A percentile compares a stretch with the other conserved stretches of the same genome.
Conservation (phyloP, 2,797 vertebrate genomes). For the Phoeniculus purpureus region DNA sequence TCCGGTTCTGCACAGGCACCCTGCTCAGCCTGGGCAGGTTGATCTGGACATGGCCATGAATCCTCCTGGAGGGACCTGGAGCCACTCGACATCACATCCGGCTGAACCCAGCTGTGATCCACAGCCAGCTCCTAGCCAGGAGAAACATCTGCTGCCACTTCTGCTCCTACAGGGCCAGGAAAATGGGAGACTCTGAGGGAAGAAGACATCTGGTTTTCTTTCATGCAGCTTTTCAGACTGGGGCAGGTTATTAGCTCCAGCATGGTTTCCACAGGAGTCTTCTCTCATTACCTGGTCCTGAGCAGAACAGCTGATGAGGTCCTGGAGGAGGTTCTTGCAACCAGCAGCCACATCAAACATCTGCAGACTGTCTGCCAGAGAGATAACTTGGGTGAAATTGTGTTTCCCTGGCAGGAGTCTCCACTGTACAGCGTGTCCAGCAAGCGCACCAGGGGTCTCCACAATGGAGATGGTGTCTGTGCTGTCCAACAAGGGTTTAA, state of each 20-base stretch:
- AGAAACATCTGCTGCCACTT: neutral
- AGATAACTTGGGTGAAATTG: conserved; percentile 85
- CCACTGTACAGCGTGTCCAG: conserved; percentile 89
- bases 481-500: conserved; percentile 84
- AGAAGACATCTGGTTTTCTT: neutral
- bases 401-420: conserved; percentile 87
- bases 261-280: neutral
- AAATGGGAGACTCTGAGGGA: neutral
- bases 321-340: conserved; percentile 87
- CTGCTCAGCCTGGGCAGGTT: neutral
- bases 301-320: conserved; percentile 76
- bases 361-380: conserved; percentile 88
- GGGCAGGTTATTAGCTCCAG: neutral
- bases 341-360: conserved; percentile 91
- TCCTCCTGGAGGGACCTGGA: neutral
- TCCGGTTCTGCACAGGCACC: neutral
- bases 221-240: neutral
- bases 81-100: accelerated
- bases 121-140: neutral
- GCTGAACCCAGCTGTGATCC: neutral
- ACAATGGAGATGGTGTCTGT: conserved; percentile 88
- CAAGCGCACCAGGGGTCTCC: conserved; percentile 83
- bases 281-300: conserved; percentile 52
- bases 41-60: neutral
- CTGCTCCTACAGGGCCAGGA: neutral